Evolutionary conservation across 2,797 vertebrate species (phyloP).

Genomic region (Odontamblyopus rebecca): DNA sequence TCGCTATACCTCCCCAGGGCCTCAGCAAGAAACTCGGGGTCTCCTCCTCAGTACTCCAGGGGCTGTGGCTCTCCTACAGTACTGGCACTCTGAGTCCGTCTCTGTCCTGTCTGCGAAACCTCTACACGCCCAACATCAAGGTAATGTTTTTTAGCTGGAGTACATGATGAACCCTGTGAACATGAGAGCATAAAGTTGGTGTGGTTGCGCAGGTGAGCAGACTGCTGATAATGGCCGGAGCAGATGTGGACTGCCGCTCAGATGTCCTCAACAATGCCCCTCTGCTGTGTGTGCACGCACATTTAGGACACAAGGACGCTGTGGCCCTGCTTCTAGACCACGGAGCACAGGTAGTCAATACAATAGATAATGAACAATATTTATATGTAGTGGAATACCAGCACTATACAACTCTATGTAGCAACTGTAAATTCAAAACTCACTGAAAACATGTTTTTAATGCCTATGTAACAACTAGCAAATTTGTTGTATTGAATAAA

Average conservation of each 20-base stretch:
- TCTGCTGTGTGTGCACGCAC: conserved; percentile 90
- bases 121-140: conserved; percentile 98
- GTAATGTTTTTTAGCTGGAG: conserved; percentile 62
- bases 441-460: too few species aligned
- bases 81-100: conserved; percentile 90
- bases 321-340: conserved; percentile 90
- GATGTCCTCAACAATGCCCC: conserved; percentile 93
- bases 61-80: conserved; percentile 96
- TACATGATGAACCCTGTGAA: neutral
- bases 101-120: conserved; percentile 91
- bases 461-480: too few species aligned
- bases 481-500: too few species aligned
- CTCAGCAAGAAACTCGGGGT: conserved; percentile 96
- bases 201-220: conserved; percentile 85
- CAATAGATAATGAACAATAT: neutral
- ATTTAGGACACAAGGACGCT: conserved; percentile 91
- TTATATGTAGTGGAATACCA: neutral
- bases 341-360: conserved; percentile 77
- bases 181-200: neutral
- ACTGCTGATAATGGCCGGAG: conserved; percentile 89
- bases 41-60: conserved; percentile 95
- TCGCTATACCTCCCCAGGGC: conserved; percentile 73
- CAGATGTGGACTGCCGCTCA: conserved; percentile 88
- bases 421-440: neutral
- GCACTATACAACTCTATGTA: neutral